Conservation (phyloP, 2,888 invertebrate species). For the Tillus elongatus region DNA sequence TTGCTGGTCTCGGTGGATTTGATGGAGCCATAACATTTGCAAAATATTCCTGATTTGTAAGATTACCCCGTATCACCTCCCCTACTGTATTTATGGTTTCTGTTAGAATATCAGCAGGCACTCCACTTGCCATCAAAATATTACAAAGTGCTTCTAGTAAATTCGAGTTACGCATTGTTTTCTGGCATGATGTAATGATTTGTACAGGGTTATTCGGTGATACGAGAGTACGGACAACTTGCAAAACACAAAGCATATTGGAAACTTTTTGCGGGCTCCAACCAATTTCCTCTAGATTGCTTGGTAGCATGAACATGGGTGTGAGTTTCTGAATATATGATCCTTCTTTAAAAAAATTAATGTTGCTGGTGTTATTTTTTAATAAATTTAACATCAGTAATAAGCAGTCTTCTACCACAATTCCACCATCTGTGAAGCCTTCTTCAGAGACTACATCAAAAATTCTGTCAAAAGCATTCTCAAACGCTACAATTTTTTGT, state of each 20-base stretch:
- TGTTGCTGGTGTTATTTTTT: constrained; percentile 93
- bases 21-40: constrained; percentile 86
- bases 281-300: constrained; percentile 60
- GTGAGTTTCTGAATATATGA: constrained; percentile 86
- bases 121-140: constrained; percentile 91
- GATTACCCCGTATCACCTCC: constrained; percentile 86
- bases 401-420: constrained; percentile 96
- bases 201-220: constrained; percentile 89
- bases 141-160: constrained; percentile 74
- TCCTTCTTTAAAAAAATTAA: constrained; percentile 97
- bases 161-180: constrained; percentile 76
- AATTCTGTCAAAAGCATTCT: constrained; percentile 93
- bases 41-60: constrained; percentile 85
- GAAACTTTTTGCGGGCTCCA: constrained; percentile 94
- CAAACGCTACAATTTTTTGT: constrained; percentile 98
- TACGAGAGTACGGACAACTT: constrained; percentile 83
- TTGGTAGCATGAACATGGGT: constrained; percentile 76
- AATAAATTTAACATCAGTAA: constrained; percentile 86
- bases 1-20: constrained; percentile 85
- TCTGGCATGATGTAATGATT: constrained; percentile 72
- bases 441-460: constrained; percentile 80
- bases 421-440: constrained; percentile 57
- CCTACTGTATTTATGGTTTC: constrained; percentile 94
- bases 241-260: constrained; percentile 86
- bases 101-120: constrained; percentile 91